These are phyloP conservation scores for Pristionchus mayeri DNA, from an alignment of 2,888 invertebrate species.

Conservation along the genomic window DNA sequence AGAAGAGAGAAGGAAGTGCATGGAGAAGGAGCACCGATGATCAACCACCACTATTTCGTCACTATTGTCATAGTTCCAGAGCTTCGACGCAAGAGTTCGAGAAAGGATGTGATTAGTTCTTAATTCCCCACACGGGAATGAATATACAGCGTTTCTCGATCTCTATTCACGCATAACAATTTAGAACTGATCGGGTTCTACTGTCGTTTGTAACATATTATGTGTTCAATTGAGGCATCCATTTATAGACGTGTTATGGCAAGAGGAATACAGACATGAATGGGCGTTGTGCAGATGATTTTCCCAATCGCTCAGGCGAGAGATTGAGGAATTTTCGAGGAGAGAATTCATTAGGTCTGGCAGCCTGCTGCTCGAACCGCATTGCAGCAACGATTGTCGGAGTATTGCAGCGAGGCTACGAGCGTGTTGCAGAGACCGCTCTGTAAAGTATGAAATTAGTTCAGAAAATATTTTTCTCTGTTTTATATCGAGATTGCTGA, in stretches of 20 bases:
- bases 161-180: neutral
- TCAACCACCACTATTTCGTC: neutral
- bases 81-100: too few species aligned
- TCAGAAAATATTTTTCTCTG: too few species aligned
- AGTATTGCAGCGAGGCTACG: slow-evolving; percentile 55
- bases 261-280: slow-evolving; percentile 28
- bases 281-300: neutral
- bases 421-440: slow-evolving; percentile 55
- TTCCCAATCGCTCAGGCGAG: neutral
- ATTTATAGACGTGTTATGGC: neutral
- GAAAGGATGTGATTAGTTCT: too few species aligned
- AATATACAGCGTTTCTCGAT: too few species aligned
- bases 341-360: slow-evolving; percentile 51
- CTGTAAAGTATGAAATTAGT: too few species aligned
- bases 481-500: too few species aligned
- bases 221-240: neutral
- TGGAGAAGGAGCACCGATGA: slow-evolving; percentile 38
- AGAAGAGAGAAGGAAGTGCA: slow-evolving; percentile 43
- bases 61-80: neutral
- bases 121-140: too few species aligned
- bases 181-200: neutral
- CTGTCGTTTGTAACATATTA: neutral
- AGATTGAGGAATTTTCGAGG: neutral
- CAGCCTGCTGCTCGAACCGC: slow-evolving; percentile 63
- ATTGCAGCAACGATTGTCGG: slow-evolving; percentile 64